Evolutionary conservation across 2,888 invertebrate genomes (phyloP).

Genomic region (Amaurobius ferox): DNA sequence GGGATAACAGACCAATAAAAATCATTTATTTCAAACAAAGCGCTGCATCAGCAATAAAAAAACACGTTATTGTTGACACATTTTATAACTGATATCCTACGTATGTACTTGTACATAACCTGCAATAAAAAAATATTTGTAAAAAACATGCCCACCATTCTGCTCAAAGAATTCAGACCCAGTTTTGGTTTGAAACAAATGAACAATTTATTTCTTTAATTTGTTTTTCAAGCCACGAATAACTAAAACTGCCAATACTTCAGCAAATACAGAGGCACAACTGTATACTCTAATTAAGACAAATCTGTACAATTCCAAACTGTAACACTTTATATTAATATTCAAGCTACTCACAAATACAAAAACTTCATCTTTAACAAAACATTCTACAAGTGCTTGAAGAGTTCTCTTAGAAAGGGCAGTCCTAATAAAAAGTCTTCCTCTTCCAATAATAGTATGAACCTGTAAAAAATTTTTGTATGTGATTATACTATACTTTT

Average conservation of each 20-base stretch:
- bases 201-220: no score
- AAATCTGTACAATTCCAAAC: not conserved
- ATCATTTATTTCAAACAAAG: no score
- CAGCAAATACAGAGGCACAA: not conserved
- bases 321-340: not conserved
- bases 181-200: no score
- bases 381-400: slow-evolving; percentile 33
- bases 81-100: no score
- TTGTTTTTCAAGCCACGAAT: not conserved
- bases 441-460: slow-evolving; percentile 65
- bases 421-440: slow-evolving; percentile 65
- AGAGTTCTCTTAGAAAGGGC: slow-evolving; percentile 61
- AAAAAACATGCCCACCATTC: no score
- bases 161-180: no score
- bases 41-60: no score
- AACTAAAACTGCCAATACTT: not conserved
- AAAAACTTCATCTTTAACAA: slow-evolving; percentile 56
- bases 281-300: not conserved
- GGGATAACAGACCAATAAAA: no score
- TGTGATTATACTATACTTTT: no score
- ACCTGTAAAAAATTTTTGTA: slow-evolving; percentile 73
- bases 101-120: no score
- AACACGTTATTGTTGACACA: no score
- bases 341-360: slow-evolving; percentile 42
- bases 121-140: no score